phyloP scores from a whole-genome alignment of 2,113 vertebrate genomes.

The Noturus placidus region DNA sequence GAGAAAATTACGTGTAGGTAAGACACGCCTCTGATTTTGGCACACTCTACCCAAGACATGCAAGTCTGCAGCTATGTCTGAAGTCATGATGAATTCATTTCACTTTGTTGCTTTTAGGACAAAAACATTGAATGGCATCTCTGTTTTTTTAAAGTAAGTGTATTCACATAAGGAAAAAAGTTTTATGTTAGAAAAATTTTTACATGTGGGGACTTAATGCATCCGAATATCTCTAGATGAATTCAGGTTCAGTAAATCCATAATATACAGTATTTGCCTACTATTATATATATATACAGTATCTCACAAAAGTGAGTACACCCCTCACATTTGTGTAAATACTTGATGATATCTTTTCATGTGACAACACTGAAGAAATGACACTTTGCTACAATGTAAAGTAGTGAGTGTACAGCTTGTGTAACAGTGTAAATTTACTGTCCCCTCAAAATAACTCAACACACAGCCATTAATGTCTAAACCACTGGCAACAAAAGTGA shows the following conservation, averaged over 20 bases:
- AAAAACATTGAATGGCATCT: background rate
- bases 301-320: too few relatives aligned
- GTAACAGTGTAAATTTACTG: too few relatives aligned
- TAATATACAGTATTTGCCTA: background rate
- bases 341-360: too few relatives aligned
- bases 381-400: too few relatives aligned
- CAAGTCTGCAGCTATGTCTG: background rate
- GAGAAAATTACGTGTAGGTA: background rate
- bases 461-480: too few relatives aligned
- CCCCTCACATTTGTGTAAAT: too few relatives aligned
- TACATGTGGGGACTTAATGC: background rate
- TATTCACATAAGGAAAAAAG: background rate
- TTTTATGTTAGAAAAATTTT: background rate
- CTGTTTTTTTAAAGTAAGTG: background rate
- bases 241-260: background rate
- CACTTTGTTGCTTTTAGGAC: background rate
- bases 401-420: too few relatives aligned
- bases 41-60: background rate
- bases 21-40: background rate
- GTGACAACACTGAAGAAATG: too few relatives aligned
- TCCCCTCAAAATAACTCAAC: too few relatives aligned
- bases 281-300: background rate
- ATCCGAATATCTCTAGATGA: background rate
- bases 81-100: background rate
- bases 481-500: too few relatives aligned